phyloP scores from a whole-genome alignment of 1,140 invertebrate species.

The Leptopilina clavipes region DNA sequence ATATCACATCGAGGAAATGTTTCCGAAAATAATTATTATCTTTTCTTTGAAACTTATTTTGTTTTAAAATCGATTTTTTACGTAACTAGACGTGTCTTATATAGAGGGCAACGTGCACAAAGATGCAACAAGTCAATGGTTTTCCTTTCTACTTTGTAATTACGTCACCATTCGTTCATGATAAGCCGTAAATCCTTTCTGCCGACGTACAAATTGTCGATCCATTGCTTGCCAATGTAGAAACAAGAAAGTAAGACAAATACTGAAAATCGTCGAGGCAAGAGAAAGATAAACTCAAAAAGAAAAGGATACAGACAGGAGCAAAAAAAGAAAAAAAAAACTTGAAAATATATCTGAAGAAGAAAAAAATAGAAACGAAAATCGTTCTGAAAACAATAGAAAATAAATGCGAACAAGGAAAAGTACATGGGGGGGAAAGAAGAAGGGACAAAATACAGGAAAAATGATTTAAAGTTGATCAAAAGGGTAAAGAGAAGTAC shows the following conservation, averaged over 20 bases:
- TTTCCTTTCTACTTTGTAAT: slow-evolving; percentile 23
- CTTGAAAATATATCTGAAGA: not conserved
- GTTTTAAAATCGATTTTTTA: no score
- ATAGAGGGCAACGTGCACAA: no score
- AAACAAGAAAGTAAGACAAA: not conserved
- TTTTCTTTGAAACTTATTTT: no score
- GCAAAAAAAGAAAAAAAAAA: not conserved
- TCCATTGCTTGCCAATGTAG: not conserved
- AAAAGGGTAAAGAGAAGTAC: not conserved
- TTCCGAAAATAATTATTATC: no score
- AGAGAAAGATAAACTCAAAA: not conserved
- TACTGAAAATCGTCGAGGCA: not conserved
- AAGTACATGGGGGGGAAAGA: not conserved
- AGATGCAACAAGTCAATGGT: slow-evolving; percentile 30
- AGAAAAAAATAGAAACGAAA: not conserved
- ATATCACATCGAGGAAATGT: no score
- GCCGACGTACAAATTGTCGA: slow-evolving; percentile 28
- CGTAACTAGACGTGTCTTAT: not conserved
- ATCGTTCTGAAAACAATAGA: not conserved
- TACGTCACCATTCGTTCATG: slow-evolving; percentile 7
- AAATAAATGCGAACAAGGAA: not conserved
- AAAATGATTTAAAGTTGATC: not conserved
- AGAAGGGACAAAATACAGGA: not conserved
- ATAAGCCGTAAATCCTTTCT: slow-evolving; percentile 29
- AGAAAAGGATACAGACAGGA: not conserved